Base-by-base conservation (phyloP, 2,888 invertebrate species). In the Exocentrus adspersus region DNA sequence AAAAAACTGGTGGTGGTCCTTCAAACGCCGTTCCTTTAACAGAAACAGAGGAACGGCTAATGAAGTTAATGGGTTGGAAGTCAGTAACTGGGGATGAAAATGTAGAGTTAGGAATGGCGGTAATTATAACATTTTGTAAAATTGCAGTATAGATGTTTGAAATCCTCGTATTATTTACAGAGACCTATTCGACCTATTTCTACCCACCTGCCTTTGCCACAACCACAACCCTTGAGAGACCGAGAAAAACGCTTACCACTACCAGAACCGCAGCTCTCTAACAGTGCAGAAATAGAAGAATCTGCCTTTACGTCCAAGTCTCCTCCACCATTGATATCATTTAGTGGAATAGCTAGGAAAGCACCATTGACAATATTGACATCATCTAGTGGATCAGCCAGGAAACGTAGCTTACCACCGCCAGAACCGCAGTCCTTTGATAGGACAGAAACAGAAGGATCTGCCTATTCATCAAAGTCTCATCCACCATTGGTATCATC, bases 31-130 rank as follows among this genome's bases (percentile, higher is more conserved):
- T 42, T 28, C 51, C 51, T 12, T 41, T 60, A 37, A 41, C 60
- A 42, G 51, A 53, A 10, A 42, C 45, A 19, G 60, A 60, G 9
- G 52, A 53, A 32, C 20, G 52, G 14, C 12, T 60, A 14, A 32
- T 60, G 42, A 21, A 30, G n/a, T 21, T 60, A 19, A 16, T 60
- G 48, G 60, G 60, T n/a, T 60, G 60, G 60, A 60, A 60, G 24
- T 41, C 50, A 6, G 14, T 52, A 12, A 42, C 20, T 17, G 60
- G 52, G 14, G 52, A 60, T 30, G 51, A 19, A 41, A 52, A 52
- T 9, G 42, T 16, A 30, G 60, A 60, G 42, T 52, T 60, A 30
- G 52, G 52, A 52, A 43, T 60, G 30, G 52, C 42, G 37, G 7
- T 6, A 28, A 28, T 28, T 4, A 28, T 28, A 28, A 28, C 4